These are phyloP conservation scores for Zele albiditarsus DNA, from an alignment of 2,888 invertebrate species.

Conservation along the genomic window DNA sequence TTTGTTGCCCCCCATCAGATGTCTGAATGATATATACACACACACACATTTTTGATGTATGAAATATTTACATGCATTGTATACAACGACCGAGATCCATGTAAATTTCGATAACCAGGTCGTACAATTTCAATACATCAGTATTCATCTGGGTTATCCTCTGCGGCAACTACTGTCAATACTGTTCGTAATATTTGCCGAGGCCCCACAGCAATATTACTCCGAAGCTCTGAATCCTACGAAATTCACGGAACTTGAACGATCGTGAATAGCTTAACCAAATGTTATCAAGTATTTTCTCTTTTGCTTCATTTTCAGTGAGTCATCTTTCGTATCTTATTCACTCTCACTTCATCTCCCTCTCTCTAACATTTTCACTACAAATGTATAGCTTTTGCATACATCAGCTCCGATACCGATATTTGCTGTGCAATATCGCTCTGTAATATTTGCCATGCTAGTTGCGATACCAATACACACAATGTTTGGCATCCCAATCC, in stretches of 20 bases:
- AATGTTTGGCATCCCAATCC: conserved; percentile 1
- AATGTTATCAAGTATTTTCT: conserved; percentile 26
- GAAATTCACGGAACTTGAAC: conserved; percentile 40
- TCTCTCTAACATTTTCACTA: not conserved
- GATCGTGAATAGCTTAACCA: conserved; percentile 40
- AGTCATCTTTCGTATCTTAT: not conserved
- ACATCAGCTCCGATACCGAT: not conserved
- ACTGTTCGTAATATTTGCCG: conserved; percentile 54
- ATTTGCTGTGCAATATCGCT: conserved; percentile 19
- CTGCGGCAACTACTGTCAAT: conserved; percentile 52
- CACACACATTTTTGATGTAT: not conserved
- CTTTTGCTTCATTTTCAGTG: not conserved
- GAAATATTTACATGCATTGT: conserved; percentile 2
- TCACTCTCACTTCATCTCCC: not conserved
- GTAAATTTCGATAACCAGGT: conserved; percentile 46
- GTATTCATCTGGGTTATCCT: conserved; percentile 52
- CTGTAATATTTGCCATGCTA: conserved; percentile 17
- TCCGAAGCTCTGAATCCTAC: not conserved
- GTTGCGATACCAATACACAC: conserved; percentile 14
- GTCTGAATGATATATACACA: not conserved
- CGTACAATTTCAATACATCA: conserved; percentile 54
- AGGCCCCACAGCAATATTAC: conserved; percentile 31
- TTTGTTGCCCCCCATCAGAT: not conserved
- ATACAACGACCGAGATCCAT: conserved; percentile 14
- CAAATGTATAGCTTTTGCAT: not conserved